Conservation (phyloP, 2,888 invertebrate genomes). For the Drosophila leonis region DNA sequence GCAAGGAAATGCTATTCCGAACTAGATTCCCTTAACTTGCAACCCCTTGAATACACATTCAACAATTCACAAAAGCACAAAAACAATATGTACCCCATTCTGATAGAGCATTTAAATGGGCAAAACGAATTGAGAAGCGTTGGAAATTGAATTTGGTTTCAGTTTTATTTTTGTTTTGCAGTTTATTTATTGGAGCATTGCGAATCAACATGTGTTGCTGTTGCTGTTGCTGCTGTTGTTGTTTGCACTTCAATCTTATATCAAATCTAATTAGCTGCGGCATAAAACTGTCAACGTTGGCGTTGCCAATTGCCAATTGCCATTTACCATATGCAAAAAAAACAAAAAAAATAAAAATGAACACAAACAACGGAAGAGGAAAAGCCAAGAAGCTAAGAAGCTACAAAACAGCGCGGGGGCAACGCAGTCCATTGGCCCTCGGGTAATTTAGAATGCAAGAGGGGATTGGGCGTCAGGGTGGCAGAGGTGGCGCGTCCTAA, state of each 20-base stretch:
- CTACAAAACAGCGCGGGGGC: conserved; percentile 34
- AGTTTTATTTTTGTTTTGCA: conserved; percentile 3
- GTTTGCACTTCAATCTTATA: conserved; percentile 37
- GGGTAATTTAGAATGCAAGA: conserved; percentile 76
- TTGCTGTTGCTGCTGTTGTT: conserved; percentile 6
- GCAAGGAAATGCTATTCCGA: not conserved
- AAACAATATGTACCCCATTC: conserved; percentile 11
- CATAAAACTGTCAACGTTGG: conserved; percentile 59
- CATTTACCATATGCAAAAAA: conserved; percentile 42
- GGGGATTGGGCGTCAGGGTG: not conserved
- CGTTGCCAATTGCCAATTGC: conserved; percentile 46
- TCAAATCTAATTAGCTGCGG: conserved; percentile 63
- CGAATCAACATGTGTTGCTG: conserved; percentile 51
- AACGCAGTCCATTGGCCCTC: conserved; percentile 60
- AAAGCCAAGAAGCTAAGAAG: conserved; percentile 45
- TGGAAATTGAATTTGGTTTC: conserved; percentile 34
- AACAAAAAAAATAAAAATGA: not conserved
- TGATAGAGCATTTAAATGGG: not conserved
- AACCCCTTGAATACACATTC: not conserved
- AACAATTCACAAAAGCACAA: not conserved
- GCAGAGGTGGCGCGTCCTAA: not conserved
- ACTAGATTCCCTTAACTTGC: not conserved
- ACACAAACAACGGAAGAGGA: conserved; percentile 33
- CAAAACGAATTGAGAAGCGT: conserved; percentile 14
- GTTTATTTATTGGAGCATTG: conserved; percentile 42